Base-by-base conservation (phyloP, 1,140 invertebrate species). In the Brachionus rubens region DNA sequence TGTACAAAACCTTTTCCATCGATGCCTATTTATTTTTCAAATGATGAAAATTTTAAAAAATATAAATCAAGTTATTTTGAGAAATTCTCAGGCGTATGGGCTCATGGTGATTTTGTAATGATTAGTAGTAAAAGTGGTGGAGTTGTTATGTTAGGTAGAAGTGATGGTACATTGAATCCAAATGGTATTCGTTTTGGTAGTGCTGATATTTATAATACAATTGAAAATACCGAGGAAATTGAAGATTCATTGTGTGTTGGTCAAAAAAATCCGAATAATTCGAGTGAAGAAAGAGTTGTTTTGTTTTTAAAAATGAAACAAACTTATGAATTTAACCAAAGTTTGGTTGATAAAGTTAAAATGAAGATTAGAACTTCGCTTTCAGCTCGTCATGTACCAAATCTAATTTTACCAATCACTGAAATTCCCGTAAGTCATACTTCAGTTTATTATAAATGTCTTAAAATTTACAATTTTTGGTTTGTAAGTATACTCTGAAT, bases 91-190 rank as follows among this genome's bases (percentile, higher is more conserved):
- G 82, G 85, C 79, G 82, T 87, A 6, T 88, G 87, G 87, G 83
- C 85, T 9, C 88, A 89, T 81, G 87, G 87, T n/a, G 88, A 89
- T 78, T 89, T 86, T 78, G 87, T 87, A 78, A 78, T 81, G 50
- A 83, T 88, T 43, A 87, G 86, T 80, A 82, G 82, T 14, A 59
- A 80, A 16, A 89, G 88, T 5, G 85, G 83, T 10, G 88, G 88
- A 19, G 83, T 88, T 41, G 79, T 86, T 9, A 89, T 89, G 86
- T 80, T 88, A 4, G 88, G 88, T 9, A 80, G 87, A 79, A 85
- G 87, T 82, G 88, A 89, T 83, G 87, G 87, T 0, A 88, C 87
- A 1, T 79, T 89, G n/a, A 89, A 89, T 82, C 87, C 88, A 24
- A 87, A 86, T 82, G 88, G 88, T 40, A 87, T 89, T 3, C 79